These are phyloP conservation scores for Chionoecetes opilio DNA, from an alignment of 1,140 invertebrate species.

Conservation along the genomic window DNA sequence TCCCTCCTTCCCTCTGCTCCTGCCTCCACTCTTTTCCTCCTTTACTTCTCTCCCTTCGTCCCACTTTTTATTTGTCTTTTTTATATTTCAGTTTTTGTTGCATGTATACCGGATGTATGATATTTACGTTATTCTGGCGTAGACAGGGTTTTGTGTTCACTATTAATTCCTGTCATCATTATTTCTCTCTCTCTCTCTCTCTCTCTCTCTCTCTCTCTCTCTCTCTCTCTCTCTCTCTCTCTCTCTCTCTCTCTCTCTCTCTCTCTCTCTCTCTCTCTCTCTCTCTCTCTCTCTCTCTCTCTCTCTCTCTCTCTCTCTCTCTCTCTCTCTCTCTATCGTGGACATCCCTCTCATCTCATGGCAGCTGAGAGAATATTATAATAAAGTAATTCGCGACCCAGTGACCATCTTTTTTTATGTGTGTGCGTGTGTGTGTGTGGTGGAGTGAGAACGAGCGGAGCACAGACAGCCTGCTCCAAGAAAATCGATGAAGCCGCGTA, in stretches of 20 bases:
- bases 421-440: conserved; percentile 59
- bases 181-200: conserved; percentile 45
- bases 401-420: background rate
- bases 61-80: background rate
- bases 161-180: conserved; percentile 4
- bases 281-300: background rate
- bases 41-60: background rate
- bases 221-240: conserved; percentile 52
- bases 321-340: background rate
- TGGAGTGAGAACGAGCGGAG: conserved; percentile 34
- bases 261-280: background rate
- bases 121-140: background rate
- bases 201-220: conserved; percentile 52
- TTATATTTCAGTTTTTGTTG: background rate
- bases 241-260: conserved; percentile 41
- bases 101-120: background rate
- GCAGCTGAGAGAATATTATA: conserved; percentile 40
- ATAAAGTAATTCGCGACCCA: background rate
- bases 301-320: background rate
- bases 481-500: background rate
- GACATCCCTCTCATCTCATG: too few species aligned
- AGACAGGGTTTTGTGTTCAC: conserved; percentile 11
- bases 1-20: background rate
- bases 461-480: background rate
- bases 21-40: background rate